Evolutionary conservation across 2,888 invertebrate species (phyloP).

Genomic region (Epirrhoe tristata): DNA sequence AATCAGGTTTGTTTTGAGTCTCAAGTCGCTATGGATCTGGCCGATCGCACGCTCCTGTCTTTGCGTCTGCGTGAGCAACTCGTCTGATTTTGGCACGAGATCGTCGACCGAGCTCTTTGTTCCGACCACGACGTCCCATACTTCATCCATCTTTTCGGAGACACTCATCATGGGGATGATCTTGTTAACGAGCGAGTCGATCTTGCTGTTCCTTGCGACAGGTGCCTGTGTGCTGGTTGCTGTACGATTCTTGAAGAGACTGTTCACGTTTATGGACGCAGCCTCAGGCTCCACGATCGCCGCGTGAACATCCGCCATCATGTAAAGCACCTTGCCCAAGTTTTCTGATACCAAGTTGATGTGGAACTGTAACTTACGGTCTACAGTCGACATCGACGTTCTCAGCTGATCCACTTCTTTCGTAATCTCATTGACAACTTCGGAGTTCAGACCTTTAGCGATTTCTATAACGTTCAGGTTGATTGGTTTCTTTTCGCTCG

Average conservation of each 20-base stretch:
- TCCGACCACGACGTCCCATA: slow-evolving; percentile 95
- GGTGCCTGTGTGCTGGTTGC: slow-evolving; percentile 87
- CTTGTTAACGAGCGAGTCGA: slow-evolving; percentile 92
- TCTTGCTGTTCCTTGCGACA: slow-evolving; percentile 88
- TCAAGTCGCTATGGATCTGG: slow-evolving; percentile 93
- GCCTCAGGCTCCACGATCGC: slow-evolving; percentile 92
- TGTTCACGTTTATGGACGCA: slow-evolving; percentile 80
- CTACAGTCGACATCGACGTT: slow-evolving; percentile 91
- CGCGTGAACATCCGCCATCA: slow-evolving; percentile 93
- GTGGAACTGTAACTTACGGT: slow-evolving; percentile 93
- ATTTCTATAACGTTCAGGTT: slow-evolving; percentile 94
- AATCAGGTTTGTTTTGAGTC: slow-evolving; percentile 93
- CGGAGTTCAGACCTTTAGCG: slow-evolving; percentile 92
- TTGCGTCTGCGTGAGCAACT: slow-evolving; percentile 93
- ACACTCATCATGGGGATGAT: slow-evolving; percentile 94
- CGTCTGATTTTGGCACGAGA: slow-evolving; percentile 94
- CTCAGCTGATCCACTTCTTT: slow-evolving; percentile 92
- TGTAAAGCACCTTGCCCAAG: slow-evolving; percentile 90
- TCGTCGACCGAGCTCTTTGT: slow-evolving; percentile 95
- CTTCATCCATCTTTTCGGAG: slow-evolving; percentile 96
- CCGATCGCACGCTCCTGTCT: slow-evolving; percentile 94
- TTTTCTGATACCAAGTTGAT: slow-evolving; percentile 93
- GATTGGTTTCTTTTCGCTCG: slow-evolving; percentile 94
- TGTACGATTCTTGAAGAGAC: slow-evolving; percentile 81
- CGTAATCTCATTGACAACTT: slow-evolving; percentile 92